These are phyloP conservation scores for Microtus ochrogaster DNA, from an alignment of 2,113 vertebrate genomes.

Conservation along the genomic window DNA sequence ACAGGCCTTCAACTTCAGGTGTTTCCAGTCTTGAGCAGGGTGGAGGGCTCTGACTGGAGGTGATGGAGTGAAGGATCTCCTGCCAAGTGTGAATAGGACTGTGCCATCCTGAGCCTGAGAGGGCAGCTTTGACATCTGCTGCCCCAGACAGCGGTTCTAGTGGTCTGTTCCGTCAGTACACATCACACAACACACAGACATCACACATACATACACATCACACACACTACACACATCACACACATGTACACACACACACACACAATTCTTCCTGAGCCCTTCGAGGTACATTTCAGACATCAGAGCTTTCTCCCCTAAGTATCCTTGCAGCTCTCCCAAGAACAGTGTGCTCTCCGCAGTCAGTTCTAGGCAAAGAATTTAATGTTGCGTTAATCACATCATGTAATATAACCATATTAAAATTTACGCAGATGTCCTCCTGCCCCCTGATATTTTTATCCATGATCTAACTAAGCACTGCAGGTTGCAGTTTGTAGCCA, in stretches of 20 bases:
- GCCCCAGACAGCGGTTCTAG: background rate
- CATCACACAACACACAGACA: background rate
- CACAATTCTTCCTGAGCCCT: background rate
- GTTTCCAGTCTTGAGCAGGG: background rate
- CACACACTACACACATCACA: background rate
- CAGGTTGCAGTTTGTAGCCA: background rate
- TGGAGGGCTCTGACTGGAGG: background rate
- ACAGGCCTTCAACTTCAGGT: background rate
- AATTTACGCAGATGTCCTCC: background rate
- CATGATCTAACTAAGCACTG: background rate
- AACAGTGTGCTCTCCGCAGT: background rate
- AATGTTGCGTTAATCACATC: background rate
- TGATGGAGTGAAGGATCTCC: background rate
- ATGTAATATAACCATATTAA: background rate
- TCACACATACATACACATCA: background rate
- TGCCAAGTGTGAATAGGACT: background rate
- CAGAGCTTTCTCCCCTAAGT: background rate
- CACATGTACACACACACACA: background rate
- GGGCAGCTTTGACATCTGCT: background rate
- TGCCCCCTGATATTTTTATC: background rate
- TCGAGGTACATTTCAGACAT: background rate
- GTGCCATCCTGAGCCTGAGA: background rate
- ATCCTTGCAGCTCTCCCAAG: background rate
- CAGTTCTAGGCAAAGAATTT: background rate
- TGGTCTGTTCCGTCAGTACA: background rate